Base-by-base conservation (phyloP, 2,797 vertebrate genomes). In the Platalea minor region DNA sequence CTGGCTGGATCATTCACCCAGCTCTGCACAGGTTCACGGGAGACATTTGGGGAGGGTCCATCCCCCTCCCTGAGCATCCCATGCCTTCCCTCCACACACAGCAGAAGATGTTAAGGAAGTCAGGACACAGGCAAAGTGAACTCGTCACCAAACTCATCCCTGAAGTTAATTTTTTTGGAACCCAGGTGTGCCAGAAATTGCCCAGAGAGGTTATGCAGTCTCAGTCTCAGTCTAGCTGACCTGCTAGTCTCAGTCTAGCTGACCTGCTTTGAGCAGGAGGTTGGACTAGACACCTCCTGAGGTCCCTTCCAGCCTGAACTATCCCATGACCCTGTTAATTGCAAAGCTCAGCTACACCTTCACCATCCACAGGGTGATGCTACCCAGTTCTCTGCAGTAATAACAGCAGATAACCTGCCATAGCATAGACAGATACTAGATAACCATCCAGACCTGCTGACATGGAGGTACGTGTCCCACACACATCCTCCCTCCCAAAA, bases 381-480 rank as follows among this genome's bases (percentile, higher is more conserved):
- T n/a, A 60, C 41, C 8, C 5, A 37, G 26, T 26, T 59, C 26
- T 37, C 61, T 23, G 31, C 43, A 56, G 28, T 17, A 37, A 5
- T 59, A 39, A 9, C 1, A 1, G 21, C 18, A 56, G 25, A 35
- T 33, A 33, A 33, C 21, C 33, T 20, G 46, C 51, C 56, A 29
- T 6, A 79, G 8, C 37, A 23, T 11, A 4, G 13, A 5, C 1
- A 57, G 46, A 10, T 13, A 41, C 23, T 1, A 77, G 60, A 43
- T 9, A 54, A 69, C 9, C 41, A 12, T 10, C 41, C 9, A 0
- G 9, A 43, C 17, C 50, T 9, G 23, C 16, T 29, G 37, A 16
- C 15, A 10, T 2, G 50, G 39, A n/a, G 11, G 39, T 31, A 11
- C 0, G 0, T 5, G 21, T 61, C 64, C 79, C 72, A 59, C 13